Conservation (phyloP, 2,113 vertebrate species). For the Microcebus griseorufus region DNA sequence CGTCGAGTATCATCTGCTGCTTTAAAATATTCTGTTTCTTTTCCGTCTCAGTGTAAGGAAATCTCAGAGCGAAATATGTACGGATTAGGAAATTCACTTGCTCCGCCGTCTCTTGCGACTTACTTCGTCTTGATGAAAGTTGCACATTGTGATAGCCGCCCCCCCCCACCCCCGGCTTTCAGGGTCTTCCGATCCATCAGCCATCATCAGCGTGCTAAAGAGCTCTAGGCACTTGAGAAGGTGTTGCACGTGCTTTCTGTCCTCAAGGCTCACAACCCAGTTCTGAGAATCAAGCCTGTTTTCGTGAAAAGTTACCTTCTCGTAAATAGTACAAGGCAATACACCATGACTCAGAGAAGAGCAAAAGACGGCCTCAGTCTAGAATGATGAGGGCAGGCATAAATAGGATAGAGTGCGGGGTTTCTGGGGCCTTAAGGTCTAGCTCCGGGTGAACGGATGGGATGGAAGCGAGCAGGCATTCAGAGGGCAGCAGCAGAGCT, state of each 20-base stretch:
- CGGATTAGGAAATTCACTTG: background rate
- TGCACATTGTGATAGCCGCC: no score
- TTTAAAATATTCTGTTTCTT: background rate
- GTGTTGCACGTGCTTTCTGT: background rate
- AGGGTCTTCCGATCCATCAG: background rate
- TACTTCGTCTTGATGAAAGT: background rate
- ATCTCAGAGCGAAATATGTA: accelerated
- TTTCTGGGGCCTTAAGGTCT: background rate
- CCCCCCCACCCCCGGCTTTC: no score
- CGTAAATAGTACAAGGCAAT: background rate
- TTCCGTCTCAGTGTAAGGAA: background rate
- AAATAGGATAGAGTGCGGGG: no score
- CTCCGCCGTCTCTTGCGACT: accelerated
- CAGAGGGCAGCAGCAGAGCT: no score
- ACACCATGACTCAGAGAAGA: background rate
- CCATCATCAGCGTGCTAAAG: background rate
- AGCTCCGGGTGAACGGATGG: background rate
- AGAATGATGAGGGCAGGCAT: background rate
- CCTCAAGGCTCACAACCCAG: background rate
- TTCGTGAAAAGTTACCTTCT: background rate
- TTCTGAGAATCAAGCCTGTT: background rate
- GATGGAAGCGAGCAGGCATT: accelerated
- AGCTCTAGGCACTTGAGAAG: background rate
- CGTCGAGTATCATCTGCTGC: background rate
- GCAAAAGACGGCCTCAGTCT: no score